A percentile compares a stretch with the other conserved stretches of the same genome.
Evolutionary conservation across 2,797 vertebrate species (phyloP).

Genomic region (Nannoperca australis): DNA sequence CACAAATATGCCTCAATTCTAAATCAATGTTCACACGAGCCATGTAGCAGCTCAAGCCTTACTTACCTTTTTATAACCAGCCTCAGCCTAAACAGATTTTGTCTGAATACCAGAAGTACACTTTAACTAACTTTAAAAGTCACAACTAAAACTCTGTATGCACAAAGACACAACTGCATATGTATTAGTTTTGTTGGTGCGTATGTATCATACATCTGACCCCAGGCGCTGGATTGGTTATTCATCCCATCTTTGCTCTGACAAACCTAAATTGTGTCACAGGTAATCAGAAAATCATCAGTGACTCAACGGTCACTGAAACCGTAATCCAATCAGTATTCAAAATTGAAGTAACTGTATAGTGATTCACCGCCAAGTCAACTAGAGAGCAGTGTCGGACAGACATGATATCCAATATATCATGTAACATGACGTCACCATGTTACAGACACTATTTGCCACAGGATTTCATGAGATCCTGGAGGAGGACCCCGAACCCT

Average conservation of each 20-base stretch:
- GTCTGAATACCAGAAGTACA: not conserved
- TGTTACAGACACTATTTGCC: not conserved
- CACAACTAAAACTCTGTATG: too few relatives aligned
- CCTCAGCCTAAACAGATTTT: not conserved
- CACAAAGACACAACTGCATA: too few relatives aligned
- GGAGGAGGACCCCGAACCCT: too few relatives aligned
- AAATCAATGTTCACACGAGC: not conserved
- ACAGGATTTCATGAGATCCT: too few relatives aligned
- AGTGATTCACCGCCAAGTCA: not conserved
- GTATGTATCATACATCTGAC: too few relatives aligned
- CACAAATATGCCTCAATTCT: not conserved
- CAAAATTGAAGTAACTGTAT: not conserved
- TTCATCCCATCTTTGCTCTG: conserved; percentile 12
- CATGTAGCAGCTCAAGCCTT: not conserved
- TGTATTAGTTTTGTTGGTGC: too few relatives aligned
- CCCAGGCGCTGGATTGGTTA: not conserved
- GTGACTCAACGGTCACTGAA: conserved; percentile 2
- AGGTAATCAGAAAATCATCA: conserved; percentile 34
- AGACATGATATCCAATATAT: not conserved
- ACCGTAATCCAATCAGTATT: conserved; percentile 3
- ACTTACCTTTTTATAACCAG: not conserved
- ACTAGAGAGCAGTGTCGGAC: not conserved
- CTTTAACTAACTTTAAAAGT: not conserved
- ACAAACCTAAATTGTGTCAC: conserved; percentile 25
- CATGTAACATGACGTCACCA: not conserved